Evolutionary conservation across 2,888 invertebrate species (phyloP).

Genomic region (Erynnis tages): DNA sequence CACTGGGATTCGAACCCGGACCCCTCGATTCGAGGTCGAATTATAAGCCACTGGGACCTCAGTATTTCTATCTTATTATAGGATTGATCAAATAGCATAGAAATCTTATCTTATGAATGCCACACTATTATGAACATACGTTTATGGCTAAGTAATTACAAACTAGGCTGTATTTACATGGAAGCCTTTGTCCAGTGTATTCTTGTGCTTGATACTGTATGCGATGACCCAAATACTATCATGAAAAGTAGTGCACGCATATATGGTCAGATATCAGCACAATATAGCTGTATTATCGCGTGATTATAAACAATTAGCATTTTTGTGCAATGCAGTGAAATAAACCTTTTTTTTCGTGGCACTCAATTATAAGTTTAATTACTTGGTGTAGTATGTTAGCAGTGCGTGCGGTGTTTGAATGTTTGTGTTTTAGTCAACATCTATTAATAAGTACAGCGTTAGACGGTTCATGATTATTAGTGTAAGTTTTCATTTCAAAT

Average conservation of each 20-base stretch:
- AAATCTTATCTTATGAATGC: neutral
- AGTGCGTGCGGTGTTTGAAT: neutral
- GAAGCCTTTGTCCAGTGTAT: neutral
- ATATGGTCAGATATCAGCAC: slow-evolving; percentile 7
- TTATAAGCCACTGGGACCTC: no score
- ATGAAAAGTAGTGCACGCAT: slow-evolving; percentile 2
- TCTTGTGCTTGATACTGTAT: slow-evolving; percentile 7
- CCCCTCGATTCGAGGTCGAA: no score
- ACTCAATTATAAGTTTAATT: slow-evolving; percentile 19
- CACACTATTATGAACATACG: neutral
- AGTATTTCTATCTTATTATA: no score
- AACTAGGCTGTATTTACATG: neutral
- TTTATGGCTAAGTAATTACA: slow-evolving; percentile 5
- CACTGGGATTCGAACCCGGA: no score
- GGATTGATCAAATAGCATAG: no score
- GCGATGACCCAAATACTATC: slow-evolving; percentile 15
- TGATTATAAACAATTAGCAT: slow-evolving; percentile 25
- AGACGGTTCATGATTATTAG: no score
- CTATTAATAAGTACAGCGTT: no score
- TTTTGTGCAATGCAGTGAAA: slow-evolving; percentile 19
- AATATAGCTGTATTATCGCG: slow-evolving; percentile 22
- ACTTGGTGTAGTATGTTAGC: slow-evolving; percentile 1
- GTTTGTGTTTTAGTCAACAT: neutral
- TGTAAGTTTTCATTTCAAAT: no score
- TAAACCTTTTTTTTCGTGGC: slow-evolving; percentile 17